Conservation (phyloP, 2,797 vertebrate genomes). For the Hydrolagus colliei region DNA sequence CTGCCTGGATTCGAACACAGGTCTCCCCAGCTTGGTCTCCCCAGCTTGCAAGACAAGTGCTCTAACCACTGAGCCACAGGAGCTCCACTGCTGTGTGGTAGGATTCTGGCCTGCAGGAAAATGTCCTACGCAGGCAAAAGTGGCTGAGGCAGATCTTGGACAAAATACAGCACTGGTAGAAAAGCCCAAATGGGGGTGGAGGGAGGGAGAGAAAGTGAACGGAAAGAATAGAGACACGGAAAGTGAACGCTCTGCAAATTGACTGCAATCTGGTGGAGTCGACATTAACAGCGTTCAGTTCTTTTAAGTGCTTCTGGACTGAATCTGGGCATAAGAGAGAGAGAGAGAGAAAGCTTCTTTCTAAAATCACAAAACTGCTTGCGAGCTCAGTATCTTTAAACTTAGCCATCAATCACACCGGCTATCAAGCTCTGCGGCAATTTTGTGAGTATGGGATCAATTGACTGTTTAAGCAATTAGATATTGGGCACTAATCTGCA, state of each 20-base stretch:
- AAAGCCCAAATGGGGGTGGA: background rate
- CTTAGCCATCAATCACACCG: background rate
- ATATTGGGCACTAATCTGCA: slow-evolving; percentile 12
- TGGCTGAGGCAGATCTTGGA: too few relatives aligned
- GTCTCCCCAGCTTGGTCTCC: too few relatives aligned
- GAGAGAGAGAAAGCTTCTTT: background rate
- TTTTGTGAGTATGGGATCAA: background rate
- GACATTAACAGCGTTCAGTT: background rate
- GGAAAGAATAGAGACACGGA: too few relatives aligned
- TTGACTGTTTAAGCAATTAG: background rate
- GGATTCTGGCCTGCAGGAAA: background rate
- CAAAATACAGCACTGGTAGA: background rate
- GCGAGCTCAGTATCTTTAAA: background rate
- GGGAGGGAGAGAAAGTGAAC: too few relatives aligned
- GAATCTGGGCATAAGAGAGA: background rate
- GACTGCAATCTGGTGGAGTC: background rate
- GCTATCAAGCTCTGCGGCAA: slow-evolving; percentile 4
- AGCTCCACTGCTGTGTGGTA: too few relatives aligned
- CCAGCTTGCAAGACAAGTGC: too few relatives aligned
- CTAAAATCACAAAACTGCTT: background rate
- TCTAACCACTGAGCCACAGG: too few relatives aligned
- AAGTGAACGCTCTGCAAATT: background rate
- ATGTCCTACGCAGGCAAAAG: background rate
- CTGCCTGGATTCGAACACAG: too few relatives aligned
- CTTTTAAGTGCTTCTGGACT: background rate